A percentile compares a stretch with the other conserved stretches of the same genome.
These are phyloP conservation scores for Manduca sexta DNA, from an alignment of 1,140 invertebrate species.

Conservation along the genomic window DNA sequence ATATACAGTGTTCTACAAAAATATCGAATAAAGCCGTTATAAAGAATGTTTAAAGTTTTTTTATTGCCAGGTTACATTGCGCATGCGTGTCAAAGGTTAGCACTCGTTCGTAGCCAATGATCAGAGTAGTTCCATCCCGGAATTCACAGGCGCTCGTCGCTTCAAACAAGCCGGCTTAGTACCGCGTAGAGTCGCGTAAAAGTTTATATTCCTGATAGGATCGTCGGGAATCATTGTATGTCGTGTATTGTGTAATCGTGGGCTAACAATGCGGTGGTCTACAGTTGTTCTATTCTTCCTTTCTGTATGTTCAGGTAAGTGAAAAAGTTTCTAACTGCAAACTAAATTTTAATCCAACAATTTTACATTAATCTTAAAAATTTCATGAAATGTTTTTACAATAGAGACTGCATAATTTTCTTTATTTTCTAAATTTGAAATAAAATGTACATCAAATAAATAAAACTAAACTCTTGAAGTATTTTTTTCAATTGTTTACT, in stretches of 20 bases:
- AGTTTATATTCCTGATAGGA: constrained; percentile 21
- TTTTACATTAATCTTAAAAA: too few species aligned
- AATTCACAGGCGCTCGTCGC: constrained; percentile 32
- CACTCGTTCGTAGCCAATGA: constrained; percentile 27
- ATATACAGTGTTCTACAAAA: too few species aligned
- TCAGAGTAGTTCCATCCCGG: constrained; percentile 35
- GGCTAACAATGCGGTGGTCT: constrained; percentile 35
- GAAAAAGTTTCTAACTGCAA: neutral
- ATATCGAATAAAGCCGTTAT: too few species aligned
- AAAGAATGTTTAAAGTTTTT: neutral
- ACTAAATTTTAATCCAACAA: too few species aligned
- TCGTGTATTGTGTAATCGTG: constrained; percentile 21
- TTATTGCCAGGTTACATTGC: constrained; percentile 15
- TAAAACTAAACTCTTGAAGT: too few species aligned
- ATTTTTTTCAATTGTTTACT: too few species aligned
- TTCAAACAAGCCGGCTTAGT: constrained; percentile 12
- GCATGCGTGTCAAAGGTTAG: constrained; percentile 50
- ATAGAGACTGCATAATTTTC: too few species aligned
- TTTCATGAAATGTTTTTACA: too few species aligned
- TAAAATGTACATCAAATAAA: too few species aligned
- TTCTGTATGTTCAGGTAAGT: constrained; percentile 34
- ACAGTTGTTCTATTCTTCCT: constrained; percentile 22
- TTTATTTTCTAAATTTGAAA: too few species aligned
- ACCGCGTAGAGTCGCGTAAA: constrained; percentile 28
- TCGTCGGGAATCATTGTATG: constrained; percentile 9